Evolutionary conservation across 2,888 invertebrate species (phyloP).

Genomic region (Ypsolopha sequella): DNA sequence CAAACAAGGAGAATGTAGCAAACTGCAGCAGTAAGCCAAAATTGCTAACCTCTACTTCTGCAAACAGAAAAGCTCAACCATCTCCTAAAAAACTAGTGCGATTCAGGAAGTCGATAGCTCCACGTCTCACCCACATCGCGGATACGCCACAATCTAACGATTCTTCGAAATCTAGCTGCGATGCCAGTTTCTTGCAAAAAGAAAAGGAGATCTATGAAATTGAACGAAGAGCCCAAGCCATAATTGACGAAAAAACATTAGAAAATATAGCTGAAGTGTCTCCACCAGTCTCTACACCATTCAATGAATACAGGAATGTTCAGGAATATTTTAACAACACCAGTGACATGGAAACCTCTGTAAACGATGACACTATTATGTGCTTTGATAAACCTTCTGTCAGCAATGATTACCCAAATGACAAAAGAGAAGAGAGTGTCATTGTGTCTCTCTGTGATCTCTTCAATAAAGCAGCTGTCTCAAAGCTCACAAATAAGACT

Average conservation of each 20-base stretch:
- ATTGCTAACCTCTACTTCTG: not conserved
- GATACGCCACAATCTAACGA: constrained; percentile 41
- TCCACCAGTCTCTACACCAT: constrained; percentile 49
- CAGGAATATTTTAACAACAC: constrained; percentile 42
- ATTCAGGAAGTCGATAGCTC: not conserved
- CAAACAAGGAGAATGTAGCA: constrained; percentile 40
- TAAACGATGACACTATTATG: constrained; percentile 45
- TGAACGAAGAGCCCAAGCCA: constrained; percentile 25
- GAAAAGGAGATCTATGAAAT: constrained; percentile 46
- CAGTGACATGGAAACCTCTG: constrained; percentile 30
- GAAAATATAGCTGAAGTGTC: constrained; percentile 40
- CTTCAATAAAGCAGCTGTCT: constrained; percentile 41
- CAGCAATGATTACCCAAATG: constrained; percentile 17
- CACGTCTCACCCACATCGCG: constrained; percentile 11
- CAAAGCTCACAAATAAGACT: constrained; percentile 17
- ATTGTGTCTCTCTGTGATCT: constrained; percentile 49
- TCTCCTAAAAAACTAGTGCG: not conserved
- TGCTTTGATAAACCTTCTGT: constrained; percentile 34
- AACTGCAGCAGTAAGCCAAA: constrained; percentile 3
- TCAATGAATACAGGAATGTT: constrained; percentile 44
- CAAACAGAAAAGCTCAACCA: not conserved
- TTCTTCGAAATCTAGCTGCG: constrained; percentile 46
- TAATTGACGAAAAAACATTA: constrained; percentile 25
- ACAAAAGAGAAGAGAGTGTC: constrained; percentile 41
- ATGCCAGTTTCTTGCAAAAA: constrained; percentile 48